These are phyloP conservation scores for Notarius lentiginosus DNA, from an alignment of 2,113 vertebrate genomes.

Conservation along the genomic window DNA sequence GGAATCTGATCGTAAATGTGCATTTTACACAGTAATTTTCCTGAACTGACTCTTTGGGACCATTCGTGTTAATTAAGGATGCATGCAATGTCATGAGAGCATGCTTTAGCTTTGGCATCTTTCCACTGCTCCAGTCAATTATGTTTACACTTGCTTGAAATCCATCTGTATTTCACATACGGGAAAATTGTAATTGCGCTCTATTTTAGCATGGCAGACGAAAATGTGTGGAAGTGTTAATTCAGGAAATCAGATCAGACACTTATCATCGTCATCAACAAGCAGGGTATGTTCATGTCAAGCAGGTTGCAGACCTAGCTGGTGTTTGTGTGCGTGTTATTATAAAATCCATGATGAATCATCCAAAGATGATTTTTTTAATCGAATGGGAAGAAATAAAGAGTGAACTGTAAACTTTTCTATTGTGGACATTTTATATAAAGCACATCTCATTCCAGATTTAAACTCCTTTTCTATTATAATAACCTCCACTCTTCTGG, in stretches of 20 bases:
- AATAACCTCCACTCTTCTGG: too few species aligned
- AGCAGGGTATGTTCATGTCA: neutral
- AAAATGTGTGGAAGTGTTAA: neutral
- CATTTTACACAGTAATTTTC: neutral
- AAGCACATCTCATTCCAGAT: too few species aligned
- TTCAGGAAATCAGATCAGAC: neutral
- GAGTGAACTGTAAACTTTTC: too few species aligned
- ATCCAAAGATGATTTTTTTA: too few species aligned
- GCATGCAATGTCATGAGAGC: neutral
- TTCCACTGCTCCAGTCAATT: neutral
- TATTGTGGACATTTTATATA: too few species aligned
- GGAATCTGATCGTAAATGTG: neutral
- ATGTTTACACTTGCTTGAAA: neutral
- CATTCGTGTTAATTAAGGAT: neutral
- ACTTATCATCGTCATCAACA: neutral
- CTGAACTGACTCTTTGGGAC: neutral
- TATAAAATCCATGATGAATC: too few species aligned
- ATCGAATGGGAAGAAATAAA: too few species aligned
- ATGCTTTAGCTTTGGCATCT: neutral
- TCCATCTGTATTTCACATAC: constrained; percentile 6
- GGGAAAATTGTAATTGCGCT: neutral
- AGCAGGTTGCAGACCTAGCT: neutral
- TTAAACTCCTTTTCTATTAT: too few species aligned
- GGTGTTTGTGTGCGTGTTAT: too few species aligned
- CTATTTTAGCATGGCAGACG: neutral